Percentiles rank a stretch among this genome's conserved stretches.
phyloP scores from a whole-genome alignment of 2,113 vertebrate genomes.

The Scopus umbretta region DNA sequence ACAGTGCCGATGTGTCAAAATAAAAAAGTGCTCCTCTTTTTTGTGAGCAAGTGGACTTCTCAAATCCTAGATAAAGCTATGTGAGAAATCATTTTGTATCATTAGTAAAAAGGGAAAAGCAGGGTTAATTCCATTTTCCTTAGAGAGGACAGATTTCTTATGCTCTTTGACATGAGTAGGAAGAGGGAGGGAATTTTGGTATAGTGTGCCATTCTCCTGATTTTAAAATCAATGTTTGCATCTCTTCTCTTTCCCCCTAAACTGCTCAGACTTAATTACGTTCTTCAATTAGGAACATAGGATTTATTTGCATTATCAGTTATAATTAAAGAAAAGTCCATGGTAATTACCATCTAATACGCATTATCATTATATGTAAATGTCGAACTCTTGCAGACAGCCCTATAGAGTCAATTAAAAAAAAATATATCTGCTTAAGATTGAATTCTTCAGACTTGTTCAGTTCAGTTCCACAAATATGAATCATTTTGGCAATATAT shows the following conservation, averaged over 20 bases:
- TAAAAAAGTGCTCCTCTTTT: background rate
- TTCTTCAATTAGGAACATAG: constrained; percentile 29
- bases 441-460: constrained; percentile 41
- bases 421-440: constrained; percentile 43
- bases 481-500: constrained; percentile 20
- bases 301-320: constrained; percentile 51
- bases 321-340: constrained; percentile 58
- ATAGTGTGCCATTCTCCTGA: background rate
- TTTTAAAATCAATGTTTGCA: constrained; percentile 15
- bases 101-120: background rate
- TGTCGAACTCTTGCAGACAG: background rate
- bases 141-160: background rate
- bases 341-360: constrained; percentile 41
- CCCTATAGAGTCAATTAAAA: constrained; percentile 22
- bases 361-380: constrained; percentile 45
- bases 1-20: background rate
- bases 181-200: background rate
- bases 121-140: background rate
- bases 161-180: background rate
- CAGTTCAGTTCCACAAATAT: background rate
- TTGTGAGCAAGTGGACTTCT: background rate
- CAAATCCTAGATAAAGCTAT: background rate
- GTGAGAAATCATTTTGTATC: background rate
- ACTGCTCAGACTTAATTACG: constrained; percentile 33
- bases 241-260: background rate